phyloP scores from a whole-genome alignment of 1,140 invertebrate species.

The Ceratina japonica region DNA sequence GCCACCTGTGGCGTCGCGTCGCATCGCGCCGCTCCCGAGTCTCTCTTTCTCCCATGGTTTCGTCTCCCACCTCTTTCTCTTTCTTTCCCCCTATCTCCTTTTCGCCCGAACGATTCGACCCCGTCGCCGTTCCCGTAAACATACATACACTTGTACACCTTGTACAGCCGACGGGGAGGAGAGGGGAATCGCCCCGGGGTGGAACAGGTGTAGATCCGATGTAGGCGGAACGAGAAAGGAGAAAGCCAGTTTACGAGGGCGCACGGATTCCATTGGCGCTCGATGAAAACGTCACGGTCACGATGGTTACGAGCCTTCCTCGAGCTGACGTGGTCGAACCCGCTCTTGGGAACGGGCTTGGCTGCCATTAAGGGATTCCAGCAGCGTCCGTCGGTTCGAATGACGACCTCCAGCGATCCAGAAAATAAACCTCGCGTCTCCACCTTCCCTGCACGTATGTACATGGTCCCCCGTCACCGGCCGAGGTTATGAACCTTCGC shows the following conservation, averaged over 20 bases:
- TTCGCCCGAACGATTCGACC: background rate
- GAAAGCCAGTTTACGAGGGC: background rate
- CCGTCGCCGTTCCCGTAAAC: background rate
- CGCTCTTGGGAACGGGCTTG: slow-evolving; percentile 58
- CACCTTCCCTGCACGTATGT: slow-evolving; percentile 8
- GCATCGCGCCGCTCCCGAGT: slow-evolving; percentile 1
- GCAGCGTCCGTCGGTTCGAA: slow-evolving; percentile 67
- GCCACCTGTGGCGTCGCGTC: slow-evolving; percentile 68
- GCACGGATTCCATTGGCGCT: background rate
- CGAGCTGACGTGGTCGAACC: slow-evolving; percentile 50
- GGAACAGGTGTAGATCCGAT: background rate
- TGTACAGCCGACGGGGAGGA: background rate
- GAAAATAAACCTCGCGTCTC: slow-evolving; percentile 67
- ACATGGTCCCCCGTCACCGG: slow-evolving; percentile 14
- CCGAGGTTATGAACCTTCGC: slow-evolving; percentile 63
- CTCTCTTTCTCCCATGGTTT: slow-evolving; percentile 4
- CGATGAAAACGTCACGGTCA: slow-evolving; percentile 4
- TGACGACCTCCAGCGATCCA: slow-evolving; percentile 69
- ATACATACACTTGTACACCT: background rate
- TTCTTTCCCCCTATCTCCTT: background rate
- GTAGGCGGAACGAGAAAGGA: background rate
- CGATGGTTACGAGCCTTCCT: slow-evolving; percentile 46
- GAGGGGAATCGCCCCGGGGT: background rate
- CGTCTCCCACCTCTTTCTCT: background rate
- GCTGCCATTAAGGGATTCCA: slow-evolving; percentile 68